phyloP scores from a whole-genome alignment of 1,140 invertebrate genomes.

The Eupeodes corollae region DNA sequence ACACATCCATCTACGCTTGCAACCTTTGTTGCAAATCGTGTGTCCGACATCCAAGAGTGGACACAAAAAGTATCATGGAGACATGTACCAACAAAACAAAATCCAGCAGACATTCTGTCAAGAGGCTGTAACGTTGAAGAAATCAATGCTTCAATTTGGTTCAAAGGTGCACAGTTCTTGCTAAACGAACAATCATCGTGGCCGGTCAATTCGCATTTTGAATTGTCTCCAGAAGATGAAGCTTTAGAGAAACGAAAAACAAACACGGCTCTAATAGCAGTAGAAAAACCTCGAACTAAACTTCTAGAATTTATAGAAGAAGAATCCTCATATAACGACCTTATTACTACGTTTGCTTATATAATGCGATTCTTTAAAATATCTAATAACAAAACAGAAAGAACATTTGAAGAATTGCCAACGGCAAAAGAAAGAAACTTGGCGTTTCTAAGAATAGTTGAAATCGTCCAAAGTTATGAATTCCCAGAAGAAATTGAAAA shows the following conservation, averaged over 20 bases:
- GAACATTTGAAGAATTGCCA: neutral
- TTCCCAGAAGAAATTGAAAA: neutral
- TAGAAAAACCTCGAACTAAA: neutral
- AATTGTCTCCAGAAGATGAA: neutral
- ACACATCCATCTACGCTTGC: conserved; percentile 11
- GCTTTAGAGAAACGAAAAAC: neutral
- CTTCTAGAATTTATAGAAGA: neutral
- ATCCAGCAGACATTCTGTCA: conserved; percentile 32
- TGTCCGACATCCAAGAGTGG: conserved; percentile 24
- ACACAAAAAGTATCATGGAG: conserved; percentile 13
- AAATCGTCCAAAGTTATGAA: conserved; percentile 1
- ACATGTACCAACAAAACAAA: conserved; percentile 21
- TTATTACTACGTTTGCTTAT: neutral
- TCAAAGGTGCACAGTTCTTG: conserved; percentile 12
- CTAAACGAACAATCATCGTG: neutral
- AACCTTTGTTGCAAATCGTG: conserved; percentile 25
- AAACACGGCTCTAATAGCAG: neutral
- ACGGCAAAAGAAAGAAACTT: neutral
- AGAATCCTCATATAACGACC: neutral
- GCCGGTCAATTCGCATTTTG: conserved; percentile 1
- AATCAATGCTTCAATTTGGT: conserved; percentile 25
- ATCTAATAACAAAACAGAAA: neutral
- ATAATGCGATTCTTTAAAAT: neutral
- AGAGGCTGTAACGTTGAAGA: conserved; percentile 15
- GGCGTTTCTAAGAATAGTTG: neutral